Percentiles rank a stretch among this genome's conserved stretches.
Evolutionary conservation across 2,113 vertebrate genomes (phyloP).

Genomic region (Eulemur rufifrons): DNA sequence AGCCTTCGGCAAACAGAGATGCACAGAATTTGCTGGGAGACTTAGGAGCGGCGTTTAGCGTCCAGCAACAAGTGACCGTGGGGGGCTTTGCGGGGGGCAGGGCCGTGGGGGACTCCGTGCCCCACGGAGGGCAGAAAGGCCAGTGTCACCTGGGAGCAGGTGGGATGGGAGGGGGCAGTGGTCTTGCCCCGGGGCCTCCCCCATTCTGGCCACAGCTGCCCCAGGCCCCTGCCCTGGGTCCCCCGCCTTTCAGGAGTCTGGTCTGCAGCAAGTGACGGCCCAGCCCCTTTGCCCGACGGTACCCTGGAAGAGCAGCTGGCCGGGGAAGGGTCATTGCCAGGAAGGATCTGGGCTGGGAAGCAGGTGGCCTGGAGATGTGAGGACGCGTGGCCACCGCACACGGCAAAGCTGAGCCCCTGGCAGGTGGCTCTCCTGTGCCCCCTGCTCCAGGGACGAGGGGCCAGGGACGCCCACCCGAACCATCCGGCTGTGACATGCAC

Average conservation of each 20-base stretch:
- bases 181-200: not conserved
- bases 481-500: rapidly evolving
- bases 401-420: not conserved
- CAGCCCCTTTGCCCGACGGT: too few species aligned
- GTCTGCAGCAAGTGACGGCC: not conserved
- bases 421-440: not conserved
- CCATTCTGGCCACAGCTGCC: not conserved
- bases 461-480: not conserved
- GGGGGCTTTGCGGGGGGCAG: too few species aligned
- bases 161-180: too few species aligned
- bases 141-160: not conserved
- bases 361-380: not conserved
- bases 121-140: too few species aligned
- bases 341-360: not conserved
- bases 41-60: rapidly evolving
- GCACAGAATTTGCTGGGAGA: not conserved
- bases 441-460: rapidly evolving
- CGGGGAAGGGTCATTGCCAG: too few species aligned
- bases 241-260: not conserved
- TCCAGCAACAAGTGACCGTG: not conserved
- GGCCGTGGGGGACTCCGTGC: rapidly evolving
- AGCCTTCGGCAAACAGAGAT: rapidly evolving
- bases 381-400: not conserved
- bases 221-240: too few species aligned
- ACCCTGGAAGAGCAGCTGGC: too few species aligned